These are phyloP conservation scores for Sturnus vulgaris DNA, from an alignment of 2,113 vertebrate species.

Conservation along the genomic window DNA sequence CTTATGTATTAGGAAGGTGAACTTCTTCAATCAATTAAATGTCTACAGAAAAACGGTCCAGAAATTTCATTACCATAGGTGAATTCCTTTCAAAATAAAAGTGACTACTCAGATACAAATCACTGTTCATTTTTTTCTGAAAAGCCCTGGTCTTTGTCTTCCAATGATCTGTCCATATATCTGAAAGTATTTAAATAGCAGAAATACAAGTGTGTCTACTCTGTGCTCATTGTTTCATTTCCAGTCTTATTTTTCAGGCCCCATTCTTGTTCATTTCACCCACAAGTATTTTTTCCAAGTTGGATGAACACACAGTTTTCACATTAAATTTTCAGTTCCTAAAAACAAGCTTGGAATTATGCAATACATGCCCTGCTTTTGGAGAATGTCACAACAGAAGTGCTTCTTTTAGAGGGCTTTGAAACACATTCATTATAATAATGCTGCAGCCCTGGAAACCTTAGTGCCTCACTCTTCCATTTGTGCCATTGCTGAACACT, in stretches of 20 bases:
- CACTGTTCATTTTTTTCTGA: not conserved
- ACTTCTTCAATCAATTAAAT: slow-evolving; percentile 1
- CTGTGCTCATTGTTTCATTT: not conserved
- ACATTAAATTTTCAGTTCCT: not conserved
- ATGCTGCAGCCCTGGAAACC: not conserved
- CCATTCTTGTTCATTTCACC: not conserved
- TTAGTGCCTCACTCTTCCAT: not conserved
- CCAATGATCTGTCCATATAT: not conserved
- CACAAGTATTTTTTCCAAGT: not conserved
- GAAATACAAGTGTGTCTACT: not conserved
- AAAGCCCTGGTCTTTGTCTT: not conserved
- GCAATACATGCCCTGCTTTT: not conserved
- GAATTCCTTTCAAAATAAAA: slow-evolving; percentile 3
- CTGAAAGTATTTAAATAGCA: not conserved
- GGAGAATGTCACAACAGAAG: not conserved
- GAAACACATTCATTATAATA: not conserved
- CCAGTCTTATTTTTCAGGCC: not conserved
- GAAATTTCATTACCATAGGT: not conserved
- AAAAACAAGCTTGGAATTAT: not conserved
- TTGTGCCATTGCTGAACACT: not conserved
- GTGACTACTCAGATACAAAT: not conserved
- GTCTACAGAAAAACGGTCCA: not conserved
- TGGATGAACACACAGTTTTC: not conserved
- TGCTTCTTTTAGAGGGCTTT: not conserved
- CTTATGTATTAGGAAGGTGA: not conserved